Percentiles rank a stretch among this genome's conserved stretches.
Conservation (phyloP, 2,888 invertebrate genomes). For the Hecatera dysodea region DNA sequence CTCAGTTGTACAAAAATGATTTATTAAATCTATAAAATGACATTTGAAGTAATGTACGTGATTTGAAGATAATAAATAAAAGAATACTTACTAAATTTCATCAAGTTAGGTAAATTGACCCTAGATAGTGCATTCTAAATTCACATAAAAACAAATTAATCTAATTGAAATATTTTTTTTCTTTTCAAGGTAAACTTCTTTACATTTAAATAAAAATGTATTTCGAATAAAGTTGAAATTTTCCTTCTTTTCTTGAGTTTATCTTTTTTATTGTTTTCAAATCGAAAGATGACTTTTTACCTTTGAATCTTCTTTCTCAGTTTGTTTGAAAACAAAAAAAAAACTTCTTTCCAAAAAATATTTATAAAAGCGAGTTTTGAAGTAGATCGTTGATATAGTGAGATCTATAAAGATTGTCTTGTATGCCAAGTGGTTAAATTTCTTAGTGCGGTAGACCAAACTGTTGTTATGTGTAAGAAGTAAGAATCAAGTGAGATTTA, state of each 20-base stretch:
- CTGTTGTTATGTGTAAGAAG: constrained; percentile 70
- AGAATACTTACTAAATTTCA: constrained; percentile 51
- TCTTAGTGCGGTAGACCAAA: constrained; percentile 76
- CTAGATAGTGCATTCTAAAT: constrained; percentile 61
- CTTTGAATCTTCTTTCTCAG: constrained; percentile 19
- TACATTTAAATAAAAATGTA: constrained; percentile 51
- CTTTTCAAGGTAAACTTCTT: constrained; percentile 54
- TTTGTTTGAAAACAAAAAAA: constrained; percentile 1
- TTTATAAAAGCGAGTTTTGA: constrained; percentile 52
- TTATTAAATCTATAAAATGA: constrained; percentile 42
- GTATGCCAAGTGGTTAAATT: constrained; percentile 73
- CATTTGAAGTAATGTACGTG: constrained; percentile 65
- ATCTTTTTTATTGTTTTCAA: constrained; percentile 49
- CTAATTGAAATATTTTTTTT: constrained; percentile 45
- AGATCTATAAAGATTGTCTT: constrained; percentile 63
- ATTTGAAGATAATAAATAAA: constrained; percentile 68
- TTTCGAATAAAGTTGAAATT: constrained; percentile 17
- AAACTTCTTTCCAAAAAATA: constrained; percentile 3
- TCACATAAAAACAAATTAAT: constrained; percentile 42
- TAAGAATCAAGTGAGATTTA: constrained; percentile 63
- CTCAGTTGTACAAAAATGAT: constrained; percentile 25
- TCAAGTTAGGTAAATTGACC: constrained; percentile 59
- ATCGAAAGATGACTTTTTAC: constrained; percentile 25
- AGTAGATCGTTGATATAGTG: constrained; percentile 61
- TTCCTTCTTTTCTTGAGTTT: constrained; percentile 37